Conservation (phyloP, 2,797 vertebrate species). For the Enteromius thamalakanensis region DNA sequence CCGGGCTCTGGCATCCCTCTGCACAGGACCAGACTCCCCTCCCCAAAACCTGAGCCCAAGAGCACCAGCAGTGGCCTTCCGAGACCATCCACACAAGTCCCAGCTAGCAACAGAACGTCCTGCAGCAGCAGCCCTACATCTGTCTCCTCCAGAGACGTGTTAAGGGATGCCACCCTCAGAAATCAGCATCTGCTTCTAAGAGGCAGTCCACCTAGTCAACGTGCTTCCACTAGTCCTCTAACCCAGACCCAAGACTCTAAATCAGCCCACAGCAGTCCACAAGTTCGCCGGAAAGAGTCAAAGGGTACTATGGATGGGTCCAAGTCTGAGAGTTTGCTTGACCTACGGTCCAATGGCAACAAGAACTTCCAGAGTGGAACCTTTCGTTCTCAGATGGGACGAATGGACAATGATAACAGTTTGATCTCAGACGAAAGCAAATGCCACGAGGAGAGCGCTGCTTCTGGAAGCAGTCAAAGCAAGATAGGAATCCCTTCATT, state of each 20-base stretch:
- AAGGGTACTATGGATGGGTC: constrained; percentile 70
- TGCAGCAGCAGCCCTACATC: constrained; percentile 52
- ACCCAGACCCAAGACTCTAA: constrained; percentile 57
- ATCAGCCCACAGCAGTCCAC: constrained; percentile 80
- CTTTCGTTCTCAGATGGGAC: constrained; percentile 57
- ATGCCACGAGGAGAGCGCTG: neutral
- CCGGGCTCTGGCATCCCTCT: constrained; percentile 84
- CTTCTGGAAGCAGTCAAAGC: constrained; percentile 26
- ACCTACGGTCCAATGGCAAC: constrained; percentile 66
- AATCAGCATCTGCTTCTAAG: constrained; percentile 68
- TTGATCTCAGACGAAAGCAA: constrained; percentile 15
- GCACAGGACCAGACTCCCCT: constrained; percentile 71
- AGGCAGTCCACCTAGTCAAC: constrained; percentile 60
- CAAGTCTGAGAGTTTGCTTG: constrained; percentile 23
- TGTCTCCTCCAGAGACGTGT: constrained; percentile 59
- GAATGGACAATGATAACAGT: constrained; percentile 63
- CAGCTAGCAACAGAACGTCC: constrained; percentile 62
- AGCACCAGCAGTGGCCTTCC: constrained; percentile 60
- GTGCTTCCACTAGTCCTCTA: constrained; percentile 35
- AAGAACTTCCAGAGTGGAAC: constrained; percentile 68
- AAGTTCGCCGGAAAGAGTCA: constrained; percentile 65
- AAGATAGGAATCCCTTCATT: constrained; percentile 29
- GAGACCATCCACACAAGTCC: constrained; percentile 61
- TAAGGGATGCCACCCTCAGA: constrained; percentile 66
- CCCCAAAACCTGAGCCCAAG: constrained; percentile 71